phyloP scores from a whole-genome alignment of 2,113 vertebrate species.

The Vidua chalybeata region DNA sequence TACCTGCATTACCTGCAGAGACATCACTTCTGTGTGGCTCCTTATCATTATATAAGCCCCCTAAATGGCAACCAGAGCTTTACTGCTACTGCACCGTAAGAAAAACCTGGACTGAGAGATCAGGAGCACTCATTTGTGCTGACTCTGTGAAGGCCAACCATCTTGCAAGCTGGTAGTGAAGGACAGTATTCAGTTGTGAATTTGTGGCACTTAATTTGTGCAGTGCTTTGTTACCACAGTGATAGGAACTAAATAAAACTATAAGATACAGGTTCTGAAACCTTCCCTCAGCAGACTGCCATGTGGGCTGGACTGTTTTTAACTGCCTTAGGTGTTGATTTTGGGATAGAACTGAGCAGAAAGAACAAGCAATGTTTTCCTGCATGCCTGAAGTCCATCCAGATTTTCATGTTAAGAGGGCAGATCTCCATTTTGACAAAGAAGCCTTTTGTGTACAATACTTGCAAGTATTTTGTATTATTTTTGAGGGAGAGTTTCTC shows the following conservation, averaged over 20 bases:
- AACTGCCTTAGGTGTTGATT: neutral
- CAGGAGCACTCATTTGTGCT: neutral
- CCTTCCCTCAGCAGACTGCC: neutral
- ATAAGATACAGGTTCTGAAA: neutral
- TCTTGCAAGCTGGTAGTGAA: neutral
- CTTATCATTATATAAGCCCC: neutral
- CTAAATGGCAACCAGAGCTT: neutral
- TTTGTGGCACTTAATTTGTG: neutral
- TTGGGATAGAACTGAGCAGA: neutral
- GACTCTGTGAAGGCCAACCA: neutral
- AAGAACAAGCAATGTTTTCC: neutral
- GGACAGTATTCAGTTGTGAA: neutral
- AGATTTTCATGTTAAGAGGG: neutral
- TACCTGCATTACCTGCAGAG: neutral
- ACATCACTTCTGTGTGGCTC: neutral
- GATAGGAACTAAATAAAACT: slow-evolving; percentile 34
- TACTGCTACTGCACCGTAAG: neutral
- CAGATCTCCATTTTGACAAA: neutral
- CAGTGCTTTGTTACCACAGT: slow-evolving; percentile 26
- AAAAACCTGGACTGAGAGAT: neutral
- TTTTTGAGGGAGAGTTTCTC: neutral
- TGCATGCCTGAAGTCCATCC: neutral
- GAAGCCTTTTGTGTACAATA: neutral
- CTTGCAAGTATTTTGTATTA: neutral
- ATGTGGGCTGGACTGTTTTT: slow-evolving; percentile 19